These are phyloP conservation scores for Choristoneura fumiferana DNA, from an alignment of 1,140 invertebrate genomes.

Conservation along the genomic window DNA sequence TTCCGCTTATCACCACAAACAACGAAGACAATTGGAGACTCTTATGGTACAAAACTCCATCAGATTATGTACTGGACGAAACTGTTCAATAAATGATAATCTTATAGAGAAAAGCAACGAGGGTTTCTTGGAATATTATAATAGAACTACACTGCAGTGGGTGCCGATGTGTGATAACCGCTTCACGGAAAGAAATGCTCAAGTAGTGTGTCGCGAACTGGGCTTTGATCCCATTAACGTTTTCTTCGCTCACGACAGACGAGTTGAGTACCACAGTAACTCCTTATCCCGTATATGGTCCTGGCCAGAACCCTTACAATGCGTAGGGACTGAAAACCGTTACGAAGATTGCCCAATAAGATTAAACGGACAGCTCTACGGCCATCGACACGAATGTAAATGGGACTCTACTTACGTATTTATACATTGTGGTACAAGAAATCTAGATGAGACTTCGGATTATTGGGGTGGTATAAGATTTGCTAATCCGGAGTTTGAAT, in stretches of 20 bases:
- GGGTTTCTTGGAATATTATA: constrained; percentile 97
- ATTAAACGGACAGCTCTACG: constrained; percentile 93
- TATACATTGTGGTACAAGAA: constrained; percentile 92
- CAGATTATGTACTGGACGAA: constrained; percentile 86
- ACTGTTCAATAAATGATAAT: constrained; percentile 81
- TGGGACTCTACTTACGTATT: constrained; percentile 96
- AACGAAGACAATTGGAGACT: constrained; percentile 76
- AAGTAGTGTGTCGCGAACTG: constrained; percentile 97
- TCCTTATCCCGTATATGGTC: constrained; percentile 91
- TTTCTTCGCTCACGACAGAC: constrained; percentile 87
- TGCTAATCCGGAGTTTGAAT: constrained; percentile 93
- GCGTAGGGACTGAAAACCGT: constrained; percentile 89
- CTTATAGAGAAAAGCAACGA: constrained; percentile 79
- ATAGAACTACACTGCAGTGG: constrained; percentile 96
- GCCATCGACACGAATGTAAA: constrained; percentile 89
- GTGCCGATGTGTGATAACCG: constrained; percentile 96
- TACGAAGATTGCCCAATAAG: constrained; percentile 94
- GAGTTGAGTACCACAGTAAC: constrained; percentile 92
- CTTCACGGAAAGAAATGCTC: constrained; percentile 96
- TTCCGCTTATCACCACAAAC: constrained; percentile 50
- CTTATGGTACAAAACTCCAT: constrained; percentile 80
- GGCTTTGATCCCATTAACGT: constrained; percentile 94
- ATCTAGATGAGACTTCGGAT: constrained; percentile 83
- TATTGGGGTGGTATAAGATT: constrained; percentile 99
- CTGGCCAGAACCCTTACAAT: constrained; percentile 96